Percentiles rank a stretch among this genome's conserved stretches.
These are phyloP conservation scores for Campaea margaritaria DNA, from an alignment of 2,888 invertebrate genomes.

Conservation along the genomic window DNA sequence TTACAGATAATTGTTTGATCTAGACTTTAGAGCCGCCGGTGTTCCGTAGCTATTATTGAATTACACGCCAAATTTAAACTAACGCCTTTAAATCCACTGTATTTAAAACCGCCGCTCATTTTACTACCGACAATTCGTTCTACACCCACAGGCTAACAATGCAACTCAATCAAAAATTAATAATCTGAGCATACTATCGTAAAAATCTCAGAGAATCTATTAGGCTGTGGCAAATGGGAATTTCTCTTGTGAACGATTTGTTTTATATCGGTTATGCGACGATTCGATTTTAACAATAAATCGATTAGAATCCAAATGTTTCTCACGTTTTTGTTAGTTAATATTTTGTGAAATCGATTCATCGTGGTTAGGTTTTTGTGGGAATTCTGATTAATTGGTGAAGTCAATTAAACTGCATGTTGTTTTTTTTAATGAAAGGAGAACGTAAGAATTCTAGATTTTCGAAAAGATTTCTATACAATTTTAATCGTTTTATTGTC, in stretches of 20 bases:
- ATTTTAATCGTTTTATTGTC: neutral
- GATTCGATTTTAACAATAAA: constrained; percentile 77
- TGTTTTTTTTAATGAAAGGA: constrained; percentile 4
- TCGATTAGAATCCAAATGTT: constrained; percentile 69
- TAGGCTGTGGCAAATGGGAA: constrained; percentile 58
- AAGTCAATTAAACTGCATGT: constrained; percentile 6
- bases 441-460: constrained; percentile 6
- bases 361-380: constrained; percentile 65
- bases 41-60: constrained; percentile 78
- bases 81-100: constrained; percentile 65
- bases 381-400: constrained; percentile 44
- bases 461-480: neutral
- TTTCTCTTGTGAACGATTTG: constrained; percentile 64
- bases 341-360: constrained; percentile 74
- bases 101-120: constrained; percentile 61
- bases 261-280: constrained; percentile 71
- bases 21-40: constrained; percentile 77
- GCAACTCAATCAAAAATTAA: constrained; percentile 40
- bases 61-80: constrained; percentile 74
- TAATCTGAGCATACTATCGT: constrained; percentile 46
- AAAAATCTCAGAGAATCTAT: constrained; percentile 44
- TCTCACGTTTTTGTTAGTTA: constrained; percentile 82
- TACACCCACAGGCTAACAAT: constrained; percentile 58
- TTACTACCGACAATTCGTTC: constrained; percentile 66
- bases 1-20: constrained; percentile 70